phyloP scores from a whole-genome alignment of 2,113 vertebrate species.

The Lichenostomus cassidix region DNA sequence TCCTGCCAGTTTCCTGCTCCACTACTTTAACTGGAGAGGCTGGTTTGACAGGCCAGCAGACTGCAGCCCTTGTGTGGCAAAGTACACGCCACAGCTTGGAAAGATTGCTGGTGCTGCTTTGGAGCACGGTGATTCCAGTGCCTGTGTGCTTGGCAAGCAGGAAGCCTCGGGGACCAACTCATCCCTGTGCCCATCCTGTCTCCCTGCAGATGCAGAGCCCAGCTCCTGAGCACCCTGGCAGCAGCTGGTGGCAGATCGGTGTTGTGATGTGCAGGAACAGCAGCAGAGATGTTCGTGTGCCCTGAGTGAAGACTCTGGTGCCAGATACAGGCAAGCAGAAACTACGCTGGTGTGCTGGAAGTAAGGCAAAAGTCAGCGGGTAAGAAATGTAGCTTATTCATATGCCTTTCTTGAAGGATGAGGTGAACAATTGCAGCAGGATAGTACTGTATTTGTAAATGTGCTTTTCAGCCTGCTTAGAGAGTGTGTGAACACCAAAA shows the following conservation, averaged over 20 bases:
- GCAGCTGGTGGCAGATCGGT: rapidly evolving
- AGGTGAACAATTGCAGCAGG: not conserved
- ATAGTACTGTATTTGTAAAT: not conserved
- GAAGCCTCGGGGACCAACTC: not conserved
- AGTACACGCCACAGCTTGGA: not conserved
- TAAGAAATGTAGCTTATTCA: not conserved
- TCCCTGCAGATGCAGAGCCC: not conserved
- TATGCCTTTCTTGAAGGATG: not conserved
- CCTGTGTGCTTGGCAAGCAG: not conserved
- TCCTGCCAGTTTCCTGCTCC: not conserved
- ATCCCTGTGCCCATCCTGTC: rapidly evolving
- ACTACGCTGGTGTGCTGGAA: not conserved
- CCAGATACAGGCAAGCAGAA: not conserved
- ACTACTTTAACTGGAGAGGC: not conserved
- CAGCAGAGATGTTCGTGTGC: rapidly evolving
- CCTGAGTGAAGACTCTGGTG: not conserved
- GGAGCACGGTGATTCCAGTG: not conserved
- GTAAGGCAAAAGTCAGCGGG: not conserved
- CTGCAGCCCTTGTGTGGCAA: not conserved
- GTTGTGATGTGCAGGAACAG: not conserved
- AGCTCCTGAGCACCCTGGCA: not conserved
- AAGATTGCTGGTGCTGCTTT: not conserved
- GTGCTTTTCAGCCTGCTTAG: not conserved
- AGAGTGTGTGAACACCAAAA: not conserved
- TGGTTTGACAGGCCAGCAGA: not conserved